Evolutionary conservation across 2,113 vertebrate species (phyloP).

Genomic region (Sorex fumeus): DNA sequence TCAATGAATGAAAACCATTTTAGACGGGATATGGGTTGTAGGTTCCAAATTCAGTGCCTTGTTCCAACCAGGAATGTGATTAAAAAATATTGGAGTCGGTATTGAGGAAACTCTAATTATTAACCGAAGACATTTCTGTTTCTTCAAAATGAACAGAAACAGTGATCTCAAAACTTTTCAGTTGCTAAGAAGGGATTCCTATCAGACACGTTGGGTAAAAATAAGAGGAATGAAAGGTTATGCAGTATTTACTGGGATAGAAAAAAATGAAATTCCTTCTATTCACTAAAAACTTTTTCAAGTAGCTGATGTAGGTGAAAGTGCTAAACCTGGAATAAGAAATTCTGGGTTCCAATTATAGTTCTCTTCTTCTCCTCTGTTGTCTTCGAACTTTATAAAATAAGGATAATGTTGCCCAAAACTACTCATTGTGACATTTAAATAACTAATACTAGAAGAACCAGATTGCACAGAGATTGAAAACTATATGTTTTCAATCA

Average conservation of each 20-base stretch:
- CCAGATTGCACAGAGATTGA: background rate
- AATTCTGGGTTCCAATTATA: background rate
- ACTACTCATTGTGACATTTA: slow-evolving; percentile 2
- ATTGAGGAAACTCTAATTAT: slow-evolving; percentile 54
- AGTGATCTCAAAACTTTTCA: slow-evolving; percentile 52
- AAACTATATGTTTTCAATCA: background rate
- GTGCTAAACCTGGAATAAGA: slow-evolving; percentile 48
- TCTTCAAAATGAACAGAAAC: slow-evolving; percentile 38
- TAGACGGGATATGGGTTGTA: slow-evolving; percentile 75
- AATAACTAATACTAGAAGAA: slow-evolving; percentile 32
- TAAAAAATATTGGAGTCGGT: slow-evolving; percentile 50
- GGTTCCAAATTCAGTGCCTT: slow-evolving; percentile 69
- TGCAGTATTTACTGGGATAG: background rate
- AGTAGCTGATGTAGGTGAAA: background rate
- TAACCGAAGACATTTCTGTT: slow-evolving; percentile 60
- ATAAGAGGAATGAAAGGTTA: background rate
- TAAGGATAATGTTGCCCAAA: background rate
- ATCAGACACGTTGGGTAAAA: slow-evolving; percentile 1
- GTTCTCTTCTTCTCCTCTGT: slow-evolving; percentile 21
- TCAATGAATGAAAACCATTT: slow-evolving; percentile 77
- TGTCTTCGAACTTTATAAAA: slow-evolving; percentile 15
- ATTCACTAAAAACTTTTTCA: background rate
- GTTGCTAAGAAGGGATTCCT: background rate
- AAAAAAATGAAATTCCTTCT: slow-evolving; percentile 21
- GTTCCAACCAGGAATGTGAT: slow-evolving; percentile 68